Conservation (phyloP, 2,113 vertebrate species). For the Atherinomorus stipes region DNA sequence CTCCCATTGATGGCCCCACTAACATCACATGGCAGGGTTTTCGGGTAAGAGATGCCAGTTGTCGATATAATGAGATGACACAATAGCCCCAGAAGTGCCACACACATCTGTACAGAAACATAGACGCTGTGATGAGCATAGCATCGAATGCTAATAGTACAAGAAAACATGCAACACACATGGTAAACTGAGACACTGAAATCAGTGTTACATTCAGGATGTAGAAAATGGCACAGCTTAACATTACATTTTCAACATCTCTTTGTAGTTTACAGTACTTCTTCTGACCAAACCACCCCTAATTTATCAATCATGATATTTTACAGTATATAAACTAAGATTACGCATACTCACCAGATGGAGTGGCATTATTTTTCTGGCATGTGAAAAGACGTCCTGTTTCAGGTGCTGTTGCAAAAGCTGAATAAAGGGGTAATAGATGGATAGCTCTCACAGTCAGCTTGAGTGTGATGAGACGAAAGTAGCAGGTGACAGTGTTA, state of each 20-base stretch:
- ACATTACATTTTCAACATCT: conserved; percentile 8
- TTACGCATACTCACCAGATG: conserved; percentile 52
- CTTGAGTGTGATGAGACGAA: conserved; percentile 42
- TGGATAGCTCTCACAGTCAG: conserved; percentile 6
- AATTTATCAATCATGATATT: not conserved
- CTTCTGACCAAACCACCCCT: conserved; percentile 10
- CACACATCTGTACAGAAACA: conserved; percentile 55
- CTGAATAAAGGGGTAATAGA: conserved; percentile 14
- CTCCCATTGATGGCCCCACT: conserved; percentile 40
- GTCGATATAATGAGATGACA: conserved; percentile 34
- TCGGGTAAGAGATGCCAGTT: conserved; percentile 85
- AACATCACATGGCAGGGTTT: conserved; percentile 92
- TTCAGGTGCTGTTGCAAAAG: conserved; percentile 19
- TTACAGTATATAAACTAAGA: not conserved
- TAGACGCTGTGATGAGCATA: conserved; percentile 36
- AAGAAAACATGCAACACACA: not conserved
- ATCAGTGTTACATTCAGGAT: not conserved
- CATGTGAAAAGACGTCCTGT: conserved; percentile 11
- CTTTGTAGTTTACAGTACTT: not conserved
- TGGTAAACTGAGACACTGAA: not conserved
- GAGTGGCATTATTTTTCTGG: conserved; percentile 49
- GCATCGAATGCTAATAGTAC: not conserved
- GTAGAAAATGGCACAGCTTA: not conserved
- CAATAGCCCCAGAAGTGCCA: conserved; percentile 48
- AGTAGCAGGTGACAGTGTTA: conserved; percentile 70